Conservation (phyloP, 2,797 vertebrate genomes). For the Chelon auratus region DNA sequence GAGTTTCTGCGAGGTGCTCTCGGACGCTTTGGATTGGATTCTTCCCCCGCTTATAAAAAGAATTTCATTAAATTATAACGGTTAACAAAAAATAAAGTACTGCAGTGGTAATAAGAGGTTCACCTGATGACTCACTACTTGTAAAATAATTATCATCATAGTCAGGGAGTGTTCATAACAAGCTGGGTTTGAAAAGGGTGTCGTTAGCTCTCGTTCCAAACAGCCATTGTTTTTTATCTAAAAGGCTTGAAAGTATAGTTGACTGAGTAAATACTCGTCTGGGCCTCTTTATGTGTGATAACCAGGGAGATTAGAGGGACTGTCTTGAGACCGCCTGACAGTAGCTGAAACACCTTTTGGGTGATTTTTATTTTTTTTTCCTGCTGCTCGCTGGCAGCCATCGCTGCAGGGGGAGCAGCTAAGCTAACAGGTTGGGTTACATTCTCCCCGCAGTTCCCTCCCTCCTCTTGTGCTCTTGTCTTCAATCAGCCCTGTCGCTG, state of each 20-base stretch:
- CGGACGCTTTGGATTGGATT: neutral
- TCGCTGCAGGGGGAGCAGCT: conserved; percentile 62
- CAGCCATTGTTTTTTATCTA: neutral
- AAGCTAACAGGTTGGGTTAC: conserved; percentile 79
- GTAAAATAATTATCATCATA: neutral
- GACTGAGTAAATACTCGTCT: neutral
- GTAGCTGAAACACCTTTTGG: conserved; percentile 47
- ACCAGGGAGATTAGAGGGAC: conserved; percentile 4
- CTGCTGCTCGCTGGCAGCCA: conserved; percentile 47
- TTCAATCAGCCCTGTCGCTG: conserved; percentile 77
- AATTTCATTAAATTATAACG: neutral
- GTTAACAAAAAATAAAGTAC: neutral
- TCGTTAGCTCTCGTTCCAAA: neutral
- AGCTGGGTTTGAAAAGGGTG: too few relatives aligned
- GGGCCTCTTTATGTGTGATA: conserved; percentile 10
- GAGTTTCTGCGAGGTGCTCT: neutral
- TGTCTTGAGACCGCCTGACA: conserved; percentile 19
- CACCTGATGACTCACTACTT: neutral
- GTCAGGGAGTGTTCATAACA: neutral
- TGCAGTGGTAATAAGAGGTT: neutral
- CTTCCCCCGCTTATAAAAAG: neutral
- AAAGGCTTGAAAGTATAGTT: too few relatives aligned
- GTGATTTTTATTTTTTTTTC: conserved; percentile 21
- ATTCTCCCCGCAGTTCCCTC: conserved; percentile 77
- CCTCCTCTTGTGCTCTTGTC: conserved; percentile 60